Evolutionary conservation across 2,113 vertebrate genomes (phyloP).

Genomic region (Elachura formosa): DNA sequence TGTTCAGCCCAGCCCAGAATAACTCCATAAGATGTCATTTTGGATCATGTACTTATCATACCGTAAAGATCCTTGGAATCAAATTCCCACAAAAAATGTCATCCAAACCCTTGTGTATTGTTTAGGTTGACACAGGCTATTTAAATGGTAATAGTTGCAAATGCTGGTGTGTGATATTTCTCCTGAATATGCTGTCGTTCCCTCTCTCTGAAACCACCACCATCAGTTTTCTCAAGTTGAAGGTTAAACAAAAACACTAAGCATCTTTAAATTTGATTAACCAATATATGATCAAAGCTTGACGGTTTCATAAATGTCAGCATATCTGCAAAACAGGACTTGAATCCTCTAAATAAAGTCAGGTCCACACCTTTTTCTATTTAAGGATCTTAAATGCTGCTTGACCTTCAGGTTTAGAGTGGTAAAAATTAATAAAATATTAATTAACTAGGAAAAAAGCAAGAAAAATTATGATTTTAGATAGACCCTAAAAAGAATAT

Average conservation of each 20-base stretch:
- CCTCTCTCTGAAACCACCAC: neutral
- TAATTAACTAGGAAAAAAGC: neutral
- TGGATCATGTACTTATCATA: neutral
- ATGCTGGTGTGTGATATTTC: neutral
- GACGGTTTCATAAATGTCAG: neutral
- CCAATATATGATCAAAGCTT: neutral
- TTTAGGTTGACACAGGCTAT: constrained; percentile 36
- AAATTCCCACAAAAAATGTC: constrained; percentile 5
- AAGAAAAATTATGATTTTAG: neutral
- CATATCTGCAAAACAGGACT: neutral
- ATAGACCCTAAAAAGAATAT: neutral
- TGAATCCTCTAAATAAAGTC: neutral
- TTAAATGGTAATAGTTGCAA: constrained; percentile 59
- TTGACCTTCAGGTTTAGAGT: neutral
- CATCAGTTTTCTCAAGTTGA: neutral
- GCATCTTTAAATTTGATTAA: neutral
- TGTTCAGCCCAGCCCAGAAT: neutral
- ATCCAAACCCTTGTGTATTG: constrained; percentile 2
- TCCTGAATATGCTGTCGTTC: neutral
- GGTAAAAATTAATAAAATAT: neutral
- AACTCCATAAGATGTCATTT: neutral
- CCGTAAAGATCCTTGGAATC: neutral
- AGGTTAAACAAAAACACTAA: neutral
- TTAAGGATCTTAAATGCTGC: neutral
- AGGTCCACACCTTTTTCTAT: neutral